Base-by-base conservation (phyloP, 2,797 vertebrate genomes). In the Myiotriccus ornatus region DNA sequence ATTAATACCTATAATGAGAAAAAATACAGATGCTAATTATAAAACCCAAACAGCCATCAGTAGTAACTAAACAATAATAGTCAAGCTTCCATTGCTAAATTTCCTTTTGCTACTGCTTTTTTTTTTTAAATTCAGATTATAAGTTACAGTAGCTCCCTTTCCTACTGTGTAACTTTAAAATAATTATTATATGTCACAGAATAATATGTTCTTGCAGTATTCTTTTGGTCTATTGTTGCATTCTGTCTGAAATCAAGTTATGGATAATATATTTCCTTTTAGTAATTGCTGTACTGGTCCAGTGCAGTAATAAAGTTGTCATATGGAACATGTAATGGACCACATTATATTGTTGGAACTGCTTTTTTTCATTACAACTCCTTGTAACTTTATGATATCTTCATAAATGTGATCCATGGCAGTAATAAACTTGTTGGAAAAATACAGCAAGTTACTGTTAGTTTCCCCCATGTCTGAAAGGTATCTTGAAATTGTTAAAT, bases 221-320 rank as follows among this genome's bases (percentile, higher is more conserved):
- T 65, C 53, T 86, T 67, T 94, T 94, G 32, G 35, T 67, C 44
- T 91, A 0, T 81, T 95, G 44, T 75, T 59, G 37, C 21, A 76
- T 83, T 97, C 92, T 85, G 71, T 93, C 88, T 96, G 71, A 89
- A 96, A 94, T 62, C 49, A 90, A 95, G 19, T 77, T 89, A 24
- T 30, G 8, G 80, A 43, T 73, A 95, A 86, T 83, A 18, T 86
- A 89, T 91, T 96, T 95, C 89, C 35, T 86, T 65, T 75, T 92
- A 2, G 1, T 95, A 90, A 89, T 94, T 85, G 46, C 69, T 89
- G 2, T 90, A 71, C 12, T 64, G 28, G 39, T 79, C 59, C 53
- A 63, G 47, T 90, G 20, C 37, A 90, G 39, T 77, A 80, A 82
- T 97, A 90, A 92, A 89, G 32, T 94, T 97, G 76, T 94, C 79